A percentile compares a stretch with the other conserved stretches of the same genome.
Conservation (phyloP, 2,888 invertebrate species). For the Camponotus fellah region DNA sequence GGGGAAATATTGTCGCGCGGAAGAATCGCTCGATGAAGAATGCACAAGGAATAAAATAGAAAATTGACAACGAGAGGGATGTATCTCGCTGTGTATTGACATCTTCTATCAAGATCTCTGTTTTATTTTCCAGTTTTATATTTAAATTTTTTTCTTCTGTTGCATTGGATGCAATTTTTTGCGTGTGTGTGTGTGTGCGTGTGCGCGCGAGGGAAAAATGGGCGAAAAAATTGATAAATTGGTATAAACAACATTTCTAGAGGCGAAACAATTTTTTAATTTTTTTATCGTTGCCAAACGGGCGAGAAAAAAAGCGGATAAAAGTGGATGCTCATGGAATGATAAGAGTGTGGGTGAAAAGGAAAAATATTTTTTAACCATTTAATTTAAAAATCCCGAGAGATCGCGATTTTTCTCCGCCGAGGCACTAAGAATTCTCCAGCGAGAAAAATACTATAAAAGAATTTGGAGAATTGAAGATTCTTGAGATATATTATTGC, state of each 20-base stretch:
- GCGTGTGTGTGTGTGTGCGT: neutral
- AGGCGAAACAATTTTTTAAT: neutral
- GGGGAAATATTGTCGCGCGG: constrained; percentile 3
- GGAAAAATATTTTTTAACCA: constrained; percentile 18
- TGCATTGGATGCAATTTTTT: neutral
- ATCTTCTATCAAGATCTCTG: neutral
- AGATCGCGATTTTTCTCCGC: neutral
- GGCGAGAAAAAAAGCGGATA: neutral
- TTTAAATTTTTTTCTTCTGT: neutral
- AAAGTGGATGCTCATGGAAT: neutral
- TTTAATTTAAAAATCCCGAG: neutral
- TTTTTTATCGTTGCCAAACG: neutral
- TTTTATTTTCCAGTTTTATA: neutral
- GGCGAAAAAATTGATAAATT: neutral
- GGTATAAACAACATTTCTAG: neutral
- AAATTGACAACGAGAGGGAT: neutral
- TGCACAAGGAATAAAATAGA: neutral
- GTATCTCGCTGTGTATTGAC: neutral
- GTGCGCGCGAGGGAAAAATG: neutral
- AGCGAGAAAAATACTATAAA: neutral
- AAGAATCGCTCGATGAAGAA: neutral
- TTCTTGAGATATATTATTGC: neutral
- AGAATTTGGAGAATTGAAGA: neutral
- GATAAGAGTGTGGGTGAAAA: neutral
- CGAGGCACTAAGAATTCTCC: neutral